Evolutionary conservation across 2,797 vertebrate genomes (phyloP), one percentile per base, ranked within the genome.

Genomic region (Psittacula echo): DNA sequence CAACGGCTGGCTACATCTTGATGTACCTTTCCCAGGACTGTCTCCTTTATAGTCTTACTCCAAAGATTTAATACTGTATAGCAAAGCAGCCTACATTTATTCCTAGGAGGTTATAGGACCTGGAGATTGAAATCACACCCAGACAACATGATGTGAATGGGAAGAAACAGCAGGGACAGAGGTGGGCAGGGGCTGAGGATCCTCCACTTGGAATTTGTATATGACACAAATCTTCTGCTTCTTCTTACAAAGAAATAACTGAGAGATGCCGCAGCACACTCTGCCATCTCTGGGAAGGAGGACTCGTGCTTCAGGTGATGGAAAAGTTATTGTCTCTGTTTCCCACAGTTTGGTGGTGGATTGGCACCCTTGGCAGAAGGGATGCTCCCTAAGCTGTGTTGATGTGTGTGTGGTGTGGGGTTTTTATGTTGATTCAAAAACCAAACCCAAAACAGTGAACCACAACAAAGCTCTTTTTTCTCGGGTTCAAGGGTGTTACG

Each of bases 1-100:
- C 3, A 0, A 1, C 10, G 53, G 8, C 42, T 56, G 21, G 5
- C 7, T 13, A 39, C 67, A 42, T 2, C 5, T 23, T 3, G 3
- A 7, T 0, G 24, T 3, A 13, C 5, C 4, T 61, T 62, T 80
- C n/a, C 7, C 64, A 73, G 81, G 11, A 29, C 53, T 61, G 20
- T 26, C 15, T 84, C 45, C 68, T 58, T 58, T 14, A 26, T 1
- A 14, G 9, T 19, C 34, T 11, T 6, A 45, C 39, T 27, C 54
- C 21, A 32, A 73, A 77, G 56, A 30, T 51, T 58, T 45, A 7
- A 41, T 62, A 21, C 19, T 1, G 1, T 29, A 3, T 4, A 54
- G n/a, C 51, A 68, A 50, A 78, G 37, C 41, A 60, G 41, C 51
- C 34, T 64, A 1, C 10, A 4, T 27, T 61, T 56, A 44, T 53